These are phyloP conservation scores for Cichlasoma orientale DNA, from an alignment of 2,797 vertebrate genomes.

Conservation along the genomic window DNA sequence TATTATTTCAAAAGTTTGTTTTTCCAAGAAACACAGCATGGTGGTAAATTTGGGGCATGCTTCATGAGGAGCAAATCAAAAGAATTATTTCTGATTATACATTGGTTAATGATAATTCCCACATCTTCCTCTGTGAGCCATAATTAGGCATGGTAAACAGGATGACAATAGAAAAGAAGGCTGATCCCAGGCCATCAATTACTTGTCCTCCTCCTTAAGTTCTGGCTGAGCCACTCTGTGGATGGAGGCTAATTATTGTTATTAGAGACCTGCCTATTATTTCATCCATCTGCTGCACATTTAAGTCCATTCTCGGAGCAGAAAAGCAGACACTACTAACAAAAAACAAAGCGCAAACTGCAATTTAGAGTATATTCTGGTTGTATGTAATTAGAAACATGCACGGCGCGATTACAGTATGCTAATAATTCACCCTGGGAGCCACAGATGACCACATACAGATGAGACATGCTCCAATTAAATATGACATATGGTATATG, in stretches of 20 bases:
- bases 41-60: slow-evolving; percentile 25
- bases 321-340: slow-evolving; percentile 9
- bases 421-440: slow-evolving; percentile 35
- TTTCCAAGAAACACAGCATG: background rate
- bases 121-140: slow-evolving; percentile 70
- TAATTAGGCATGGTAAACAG: slow-evolving; percentile 80
- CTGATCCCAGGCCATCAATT: slow-evolving; percentile 79
- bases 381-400: slow-evolving; percentile 49
- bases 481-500: slow-evolving; percentile 31
- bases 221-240: slow-evolving; percentile 65
- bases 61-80: slow-evolving; percentile 70
- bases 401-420: slow-evolving; percentile 27
- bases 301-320: slow-evolving; percentile 34
- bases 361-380: slow-evolving; percentile 44
- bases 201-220: slow-evolving; percentile 77
- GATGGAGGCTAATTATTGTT: slow-evolving; percentile 81
- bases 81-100: slow-evolving; percentile 81
- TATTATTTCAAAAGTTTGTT: background rate
- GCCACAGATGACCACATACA: slow-evolving; percentile 7
- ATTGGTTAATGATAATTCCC: slow-evolving; percentile 81
- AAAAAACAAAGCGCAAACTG: slow-evolving; percentile 33
- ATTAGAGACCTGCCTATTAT: slow-evolving; percentile 78
- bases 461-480: slow-evolving; percentile 54
- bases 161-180: slow-evolving; percentile 73
- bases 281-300: slow-evolving; percentile 70